Conservation (phyloP, 1,140 invertebrate species). For the Plodia interpunctella region DNA sequence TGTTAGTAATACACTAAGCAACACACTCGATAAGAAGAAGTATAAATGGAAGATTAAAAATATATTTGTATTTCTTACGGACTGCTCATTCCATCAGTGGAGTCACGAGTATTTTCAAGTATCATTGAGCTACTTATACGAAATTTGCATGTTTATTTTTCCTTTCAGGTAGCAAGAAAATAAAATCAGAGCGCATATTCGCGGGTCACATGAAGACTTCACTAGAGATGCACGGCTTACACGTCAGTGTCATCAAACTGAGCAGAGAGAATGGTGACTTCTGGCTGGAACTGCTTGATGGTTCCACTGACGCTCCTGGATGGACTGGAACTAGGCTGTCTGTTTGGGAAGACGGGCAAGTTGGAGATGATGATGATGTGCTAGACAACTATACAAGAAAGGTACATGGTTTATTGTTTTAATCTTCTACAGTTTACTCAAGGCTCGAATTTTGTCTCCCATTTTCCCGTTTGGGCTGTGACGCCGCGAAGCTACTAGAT, state of each 20-base stretch:
- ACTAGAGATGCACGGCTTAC: slow-evolving; percentile 88
- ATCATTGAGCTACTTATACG: no score
- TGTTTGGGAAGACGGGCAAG: slow-evolving; percentile 19
- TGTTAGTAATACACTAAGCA: background rate
- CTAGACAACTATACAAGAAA: slow-evolving; percentile 35
- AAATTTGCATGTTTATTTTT: background rate
- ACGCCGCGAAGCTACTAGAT: no score
- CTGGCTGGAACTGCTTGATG: slow-evolving; percentile 79
- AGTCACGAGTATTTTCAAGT: no score
- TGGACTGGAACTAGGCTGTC: slow-evolving; percentile 78
- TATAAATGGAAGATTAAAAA: background rate
- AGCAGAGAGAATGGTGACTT: slow-evolving; percentile 56
- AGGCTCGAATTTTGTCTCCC: no score
- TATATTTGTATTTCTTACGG: no score
- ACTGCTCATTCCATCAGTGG: no score
- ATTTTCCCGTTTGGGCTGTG: no score
- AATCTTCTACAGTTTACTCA: background rate
- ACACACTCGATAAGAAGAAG: background rate
- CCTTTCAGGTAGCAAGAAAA: slow-evolving; percentile 73
- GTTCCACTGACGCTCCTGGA: slow-evolving; percentile 77
- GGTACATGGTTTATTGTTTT: slow-evolving; percentile 22
- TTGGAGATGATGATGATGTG: slow-evolving; percentile 39
- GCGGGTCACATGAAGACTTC: slow-evolving; percentile 87
- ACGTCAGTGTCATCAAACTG: slow-evolving; percentile 84
- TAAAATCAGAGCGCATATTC: slow-evolving; percentile 81